Evolutionary conservation across 1,140 invertebrate species (phyloP).

Genomic region (Meloidogyne floridensis): DNA sequence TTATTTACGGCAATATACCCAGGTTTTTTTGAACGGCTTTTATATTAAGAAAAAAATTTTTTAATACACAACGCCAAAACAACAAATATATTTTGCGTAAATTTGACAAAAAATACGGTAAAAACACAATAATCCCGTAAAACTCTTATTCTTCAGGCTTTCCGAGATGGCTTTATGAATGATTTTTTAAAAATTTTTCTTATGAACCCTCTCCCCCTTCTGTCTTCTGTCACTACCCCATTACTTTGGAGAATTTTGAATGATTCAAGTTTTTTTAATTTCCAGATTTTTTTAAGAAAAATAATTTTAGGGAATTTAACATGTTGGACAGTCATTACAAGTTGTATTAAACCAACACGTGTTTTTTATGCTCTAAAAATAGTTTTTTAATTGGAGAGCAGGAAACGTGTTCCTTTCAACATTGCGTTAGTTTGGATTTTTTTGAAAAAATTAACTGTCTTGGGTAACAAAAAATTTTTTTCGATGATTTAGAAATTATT

Average conservation of each 20-base stretch:
- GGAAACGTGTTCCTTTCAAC: slow-evolving; percentile 21
- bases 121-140: too few species aligned
- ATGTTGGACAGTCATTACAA: slow-evolving; percentile 39
- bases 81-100: too few species aligned
- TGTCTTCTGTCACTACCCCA: slow-evolving; percentile 29
- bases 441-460: neutral
- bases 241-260: slow-evolving; percentile 36
- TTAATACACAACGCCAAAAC: too few species aligned
- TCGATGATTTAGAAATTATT: neutral
- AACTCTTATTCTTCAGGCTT: too few species aligned
- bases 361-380: slow-evolving; percentile 33
- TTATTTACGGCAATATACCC: too few species aligned
- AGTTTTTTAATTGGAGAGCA: slow-evolving; percentile 34
- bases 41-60: too few species aligned
- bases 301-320: neutral
- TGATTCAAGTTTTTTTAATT: slow-evolving; percentile 14
- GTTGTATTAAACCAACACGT: slow-evolving; percentile 30
- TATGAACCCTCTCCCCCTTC: too few species aligned
- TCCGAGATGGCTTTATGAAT: too few species aligned
- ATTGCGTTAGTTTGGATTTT: slow-evolving; percentile 21
- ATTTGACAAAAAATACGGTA: too few species aligned
- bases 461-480: neutral
- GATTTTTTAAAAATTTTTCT: too few species aligned
- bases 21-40: too few species aligned
- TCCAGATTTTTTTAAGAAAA: neutral